Percentiles rank a stretch among this genome's conserved stretches.
phyloP scores from a whole-genome alignment of 2,888 invertebrate species.

The Ectemnius continuus region DNA sequence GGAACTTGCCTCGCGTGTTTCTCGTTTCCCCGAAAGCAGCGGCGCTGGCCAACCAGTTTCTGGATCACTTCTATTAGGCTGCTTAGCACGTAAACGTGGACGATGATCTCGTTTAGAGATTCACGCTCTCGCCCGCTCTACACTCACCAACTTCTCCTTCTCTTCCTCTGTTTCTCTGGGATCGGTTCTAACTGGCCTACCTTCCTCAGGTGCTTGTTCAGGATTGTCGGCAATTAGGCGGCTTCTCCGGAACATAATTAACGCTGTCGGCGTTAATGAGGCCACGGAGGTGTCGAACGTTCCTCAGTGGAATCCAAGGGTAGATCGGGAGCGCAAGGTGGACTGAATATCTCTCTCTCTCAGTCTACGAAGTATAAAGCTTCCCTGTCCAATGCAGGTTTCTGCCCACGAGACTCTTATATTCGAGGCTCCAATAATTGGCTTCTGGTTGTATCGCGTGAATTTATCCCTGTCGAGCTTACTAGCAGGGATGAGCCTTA shows the following conservation, averaged over 20 bases:
- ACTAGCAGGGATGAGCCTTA: slow-evolving; percentile 53
- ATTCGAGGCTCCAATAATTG: slow-evolving; percentile 57
- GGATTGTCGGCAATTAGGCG: slow-evolving; percentile 72
- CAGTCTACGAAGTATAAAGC: no score
- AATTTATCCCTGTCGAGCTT: slow-evolving; percentile 47
- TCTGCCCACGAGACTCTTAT: slow-evolving; percentile 30
- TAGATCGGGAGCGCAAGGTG: neutral
- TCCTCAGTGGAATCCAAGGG: slow-evolving; percentile 33
- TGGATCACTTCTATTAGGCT: slow-evolving; percentile 69
- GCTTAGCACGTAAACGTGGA: slow-evolving; percentile 72
- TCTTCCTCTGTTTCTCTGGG: neutral
- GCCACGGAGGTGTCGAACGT: slow-evolving; percentile 70
- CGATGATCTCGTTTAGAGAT: slow-evolving; percentile 69
- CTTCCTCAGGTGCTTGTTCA: slow-evolving; percentile 24
- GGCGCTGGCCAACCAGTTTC: slow-evolving; percentile 61
- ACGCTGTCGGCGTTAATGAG: slow-evolving; percentile 75
- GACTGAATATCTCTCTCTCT: neutral
- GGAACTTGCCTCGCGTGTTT: slow-evolving; percentile 7
- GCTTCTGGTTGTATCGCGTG: slow-evolving; percentile 44
- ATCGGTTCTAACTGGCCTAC: no score
- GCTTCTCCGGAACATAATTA: slow-evolving; percentile 73
- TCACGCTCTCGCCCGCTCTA: neutral
- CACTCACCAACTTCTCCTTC: neutral
- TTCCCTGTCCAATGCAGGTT: slow-evolving; percentile 8
- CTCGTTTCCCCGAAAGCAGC: neutral